A percentile compares a stretch with the other conserved stretches of the same genome.
phyloP scores from a whole-genome alignment of 2,888 invertebrate species.

The Lypha dubia region DNA sequence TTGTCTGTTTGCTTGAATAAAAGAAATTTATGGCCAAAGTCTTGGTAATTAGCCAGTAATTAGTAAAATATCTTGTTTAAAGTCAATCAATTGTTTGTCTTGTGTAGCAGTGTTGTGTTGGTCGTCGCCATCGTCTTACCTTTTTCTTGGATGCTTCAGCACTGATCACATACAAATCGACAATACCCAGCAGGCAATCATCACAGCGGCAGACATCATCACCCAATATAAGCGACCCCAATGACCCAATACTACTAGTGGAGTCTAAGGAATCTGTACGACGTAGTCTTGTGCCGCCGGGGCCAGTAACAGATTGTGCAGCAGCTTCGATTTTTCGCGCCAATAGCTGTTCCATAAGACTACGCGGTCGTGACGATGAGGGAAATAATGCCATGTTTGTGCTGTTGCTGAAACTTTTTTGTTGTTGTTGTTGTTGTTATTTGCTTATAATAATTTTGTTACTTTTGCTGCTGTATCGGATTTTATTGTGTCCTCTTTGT shows the following conservation, averaged over 20 bases:
- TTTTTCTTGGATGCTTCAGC: conserved; percentile 86
- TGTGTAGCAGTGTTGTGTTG: neutral
- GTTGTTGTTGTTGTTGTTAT: conserved; percentile 7
- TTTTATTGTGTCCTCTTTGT: conserved; percentile 9
- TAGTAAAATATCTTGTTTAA: conserved; percentile 73
- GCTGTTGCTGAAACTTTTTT: neutral
- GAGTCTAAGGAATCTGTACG: conserved; percentile 91
- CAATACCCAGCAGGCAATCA: conserved; percentile 92
- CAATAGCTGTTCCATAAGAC: conserved; percentile 91
- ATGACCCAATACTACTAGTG: conserved; percentile 88
- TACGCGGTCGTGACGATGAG: conserved; percentile 87
- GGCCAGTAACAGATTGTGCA: conserved; percentile 83
- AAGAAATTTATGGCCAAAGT: conserved; percentile 20
- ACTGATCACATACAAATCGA: conserved; percentile 88
- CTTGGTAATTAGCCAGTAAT: conserved; percentile 74
- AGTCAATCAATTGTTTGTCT: conserved; percentile 71
- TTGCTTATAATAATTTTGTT: neutral
- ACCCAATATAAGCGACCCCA: conserved; percentile 85
- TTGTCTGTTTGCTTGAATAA: conserved; percentile 11
- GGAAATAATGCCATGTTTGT: conserved; percentile 83
- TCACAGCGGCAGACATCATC: conserved; percentile 92
- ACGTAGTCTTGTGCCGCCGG: conserved; percentile 84
- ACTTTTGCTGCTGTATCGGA: neutral
- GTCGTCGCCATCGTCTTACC: conserved; percentile 84
- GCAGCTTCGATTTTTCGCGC: conserved; percentile 92